Conservation (phyloP, 2,888 invertebrate species). For the Seira ritae region DNA sequence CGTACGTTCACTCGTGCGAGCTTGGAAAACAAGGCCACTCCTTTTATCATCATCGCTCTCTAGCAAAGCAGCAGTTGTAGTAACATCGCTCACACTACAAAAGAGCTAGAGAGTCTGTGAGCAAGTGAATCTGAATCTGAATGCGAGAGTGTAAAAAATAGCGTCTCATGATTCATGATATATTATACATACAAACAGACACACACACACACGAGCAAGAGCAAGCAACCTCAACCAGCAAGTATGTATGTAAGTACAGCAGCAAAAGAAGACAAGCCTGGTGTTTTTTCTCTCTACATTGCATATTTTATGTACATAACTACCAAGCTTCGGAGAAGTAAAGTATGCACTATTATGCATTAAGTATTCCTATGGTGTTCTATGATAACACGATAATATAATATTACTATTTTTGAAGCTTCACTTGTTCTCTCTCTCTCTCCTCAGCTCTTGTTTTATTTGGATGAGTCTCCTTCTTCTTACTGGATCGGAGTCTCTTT, state of each 20-base stretch:
- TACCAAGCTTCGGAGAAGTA: too few species aligned
- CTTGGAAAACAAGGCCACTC: conserved; percentile 64
- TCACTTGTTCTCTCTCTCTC: neutral
- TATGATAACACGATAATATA: neutral
- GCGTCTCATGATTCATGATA: neutral
- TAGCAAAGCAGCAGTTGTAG: conserved; percentile 27
- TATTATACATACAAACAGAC: too few species aligned
- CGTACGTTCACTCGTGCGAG: conserved; percentile 63
- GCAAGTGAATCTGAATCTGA: too few species aligned
- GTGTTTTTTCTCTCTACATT: neutral
- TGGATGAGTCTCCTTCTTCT: neutral
- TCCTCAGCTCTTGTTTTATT: neutral
- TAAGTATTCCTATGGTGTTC: neutral
- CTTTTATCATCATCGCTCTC: conserved; percentile 62
- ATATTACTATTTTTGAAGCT: neutral
- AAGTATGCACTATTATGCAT: too few species aligned
- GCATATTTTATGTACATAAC: neutral
- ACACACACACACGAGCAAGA: too few species aligned
- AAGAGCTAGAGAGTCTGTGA: neutral
- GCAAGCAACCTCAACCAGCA: too few species aligned
- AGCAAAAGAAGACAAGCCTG: too few species aligned
- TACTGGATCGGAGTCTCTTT: neutral
- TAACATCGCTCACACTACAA: conserved; percentile 23
- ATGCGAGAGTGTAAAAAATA: too few species aligned
- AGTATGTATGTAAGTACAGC: too few species aligned